Conservation (phyloP, 2,113 vertebrate genomes). For the Scartelaos histophorus region DNA sequence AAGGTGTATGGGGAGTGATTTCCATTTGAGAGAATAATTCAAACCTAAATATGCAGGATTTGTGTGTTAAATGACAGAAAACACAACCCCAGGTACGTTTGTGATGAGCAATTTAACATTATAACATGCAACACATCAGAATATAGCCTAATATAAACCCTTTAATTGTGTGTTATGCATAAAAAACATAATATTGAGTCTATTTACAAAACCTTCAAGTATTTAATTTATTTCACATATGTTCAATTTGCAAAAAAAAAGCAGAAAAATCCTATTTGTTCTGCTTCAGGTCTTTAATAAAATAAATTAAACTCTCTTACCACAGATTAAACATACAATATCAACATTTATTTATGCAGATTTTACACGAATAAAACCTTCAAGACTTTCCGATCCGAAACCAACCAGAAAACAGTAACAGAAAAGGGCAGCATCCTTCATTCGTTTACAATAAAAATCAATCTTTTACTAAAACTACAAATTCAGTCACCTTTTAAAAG, state of each 20-base stretch:
- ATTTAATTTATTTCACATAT: neutral
- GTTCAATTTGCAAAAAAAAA: neutral
- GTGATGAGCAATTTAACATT: too few species aligned
- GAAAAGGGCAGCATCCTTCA: neutral
- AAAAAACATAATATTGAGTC: too few species aligned
- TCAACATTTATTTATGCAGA: constrained; percentile 35
- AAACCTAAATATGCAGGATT: too few species aligned
- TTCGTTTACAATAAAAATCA: neutral
- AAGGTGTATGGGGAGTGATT: too few species aligned
- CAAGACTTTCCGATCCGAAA: neutral
- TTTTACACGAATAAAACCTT: neutral
- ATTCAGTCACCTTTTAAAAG: constrained; percentile 16
- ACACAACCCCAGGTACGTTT: too few species aligned
- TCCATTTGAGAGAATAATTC: too few species aligned
- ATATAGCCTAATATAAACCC: too few species aligned
- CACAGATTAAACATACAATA: constrained; percentile 10
- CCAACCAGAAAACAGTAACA: constrained; percentile 7
- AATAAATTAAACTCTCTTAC: constrained; percentile 1
- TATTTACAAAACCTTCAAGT: too few species aligned
- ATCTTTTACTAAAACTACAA: constrained; percentile 19
- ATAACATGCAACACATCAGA: too few species aligned
- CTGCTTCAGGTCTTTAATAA: neutral
- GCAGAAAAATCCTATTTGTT: neutral
- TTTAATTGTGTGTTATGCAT: too few species aligned
- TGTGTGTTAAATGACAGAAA: too few species aligned